Conservation (phyloP, 2,888 invertebrate genomes). For the Drosophila nr. perissopoda region DNA sequence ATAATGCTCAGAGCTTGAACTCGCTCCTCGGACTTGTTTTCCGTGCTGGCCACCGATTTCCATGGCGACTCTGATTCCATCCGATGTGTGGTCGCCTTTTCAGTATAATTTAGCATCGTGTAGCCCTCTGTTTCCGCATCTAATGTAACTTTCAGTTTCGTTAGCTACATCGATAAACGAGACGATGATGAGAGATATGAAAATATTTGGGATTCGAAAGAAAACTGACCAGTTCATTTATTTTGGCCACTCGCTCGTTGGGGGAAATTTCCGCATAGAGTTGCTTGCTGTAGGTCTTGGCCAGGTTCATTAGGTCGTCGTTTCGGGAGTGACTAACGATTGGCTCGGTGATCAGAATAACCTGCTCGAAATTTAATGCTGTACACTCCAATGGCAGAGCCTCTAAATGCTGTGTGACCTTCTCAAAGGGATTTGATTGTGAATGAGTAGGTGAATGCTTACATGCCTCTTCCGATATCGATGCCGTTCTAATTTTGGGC, state of each 20-base stretch:
- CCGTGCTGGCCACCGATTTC: slow-evolving; percentile 34
- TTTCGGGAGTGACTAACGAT: slow-evolving; percentile 85
- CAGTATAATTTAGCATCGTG: slow-evolving; percentile 80
- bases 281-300: slow-evolving; percentile 94
- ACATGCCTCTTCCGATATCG: slow-evolving; percentile 85
- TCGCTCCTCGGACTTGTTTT: slow-evolving; percentile 90
- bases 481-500: slow-evolving; percentile 87
- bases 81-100: slow-evolving; percentile 81
- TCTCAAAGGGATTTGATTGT: slow-evolving; percentile 87
- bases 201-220: neutral
- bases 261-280: slow-evolving; percentile 90
- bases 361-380: slow-evolving; percentile 80
- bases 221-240: slow-evolving; percentile 92
- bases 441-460: slow-evolving; percentile 68
- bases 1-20: slow-evolving; percentile 96
- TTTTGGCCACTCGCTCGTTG: slow-evolving; percentile 90
- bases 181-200: neutral
- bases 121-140: slow-evolving; percentile 88
- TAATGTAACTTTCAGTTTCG: slow-evolving; percentile 90
- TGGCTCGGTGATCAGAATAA: slow-evolving; percentile 81
- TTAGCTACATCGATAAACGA: slow-evolving; percentile 86
- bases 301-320: slow-evolving; percentile 94
- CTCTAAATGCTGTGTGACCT: slow-evolving; percentile 82
- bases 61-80: slow-evolving; percentile 87
- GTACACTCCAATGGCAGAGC: slow-evolving; percentile 74